Evolutionary conservation across 2,113 vertebrate genomes (phyloP), one percentile per base, ranked within the genome.

Genomic region (Condylura cristata): DNA sequence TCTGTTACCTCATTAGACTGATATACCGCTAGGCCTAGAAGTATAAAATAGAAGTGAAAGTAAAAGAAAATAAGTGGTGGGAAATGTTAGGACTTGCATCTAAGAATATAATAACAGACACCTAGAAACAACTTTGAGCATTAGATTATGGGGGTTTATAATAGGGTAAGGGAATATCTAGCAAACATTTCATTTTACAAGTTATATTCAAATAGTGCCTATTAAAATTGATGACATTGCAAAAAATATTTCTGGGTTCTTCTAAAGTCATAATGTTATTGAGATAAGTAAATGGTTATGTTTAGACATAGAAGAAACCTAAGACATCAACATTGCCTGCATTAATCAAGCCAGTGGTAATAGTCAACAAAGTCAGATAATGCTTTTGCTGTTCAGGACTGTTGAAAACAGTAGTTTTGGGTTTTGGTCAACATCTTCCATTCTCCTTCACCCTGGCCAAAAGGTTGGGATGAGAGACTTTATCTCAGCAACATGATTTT

Each of bases 121-220:
- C 13, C 0, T 18, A 41, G 58, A 74, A 44, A n/a, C 20, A 37
- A 1, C 3, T 28, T 13, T n/a, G 24, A 65, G 12, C 66, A 13
- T 46, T 7, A 39, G 34, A 72, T 16, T 10, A 3, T 17, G 5
- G 0, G 22, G 13, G 2, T 26, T 48, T 61, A 3, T 2, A 3
- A 8, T 53, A 39, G 13, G 58, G 39, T 22, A 61, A 14, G 24
- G 17, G 5, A 0, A 1, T 58, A 5, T 30, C 34, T 18, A 46
- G 24, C 26, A 90, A 80, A 41, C 18, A 58, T 17, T 60, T 66
- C 30, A 88, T 71, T 70, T 68, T 63, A 6, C 0, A 32, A 46
- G 4, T 81, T 92, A 85, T 91, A n/a, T 9, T 61, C 14, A 10
- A 22, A 44, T 1, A 13, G 3, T 32, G 11, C 6, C 3, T 86